Percentiles rank a stretch among this genome's conserved stretches.
These are phyloP conservation scores for Balaenoptera acutorostrata DNA, from an alignment of 2,113 vertebrate genomes.

Conservation along the genomic window DNA sequence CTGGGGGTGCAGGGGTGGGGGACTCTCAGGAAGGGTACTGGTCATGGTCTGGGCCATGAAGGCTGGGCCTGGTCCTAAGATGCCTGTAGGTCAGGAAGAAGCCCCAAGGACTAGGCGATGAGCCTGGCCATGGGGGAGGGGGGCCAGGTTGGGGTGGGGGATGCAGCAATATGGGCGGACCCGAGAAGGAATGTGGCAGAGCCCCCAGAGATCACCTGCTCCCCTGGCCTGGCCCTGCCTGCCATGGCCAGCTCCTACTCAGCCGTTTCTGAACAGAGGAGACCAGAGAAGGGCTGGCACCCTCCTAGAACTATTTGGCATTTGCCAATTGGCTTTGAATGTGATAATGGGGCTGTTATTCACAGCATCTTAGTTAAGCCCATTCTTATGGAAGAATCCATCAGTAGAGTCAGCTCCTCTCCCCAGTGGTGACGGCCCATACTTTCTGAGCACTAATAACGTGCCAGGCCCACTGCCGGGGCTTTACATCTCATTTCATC, in stretches of 20 bases:
- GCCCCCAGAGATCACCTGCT: too few species aligned
- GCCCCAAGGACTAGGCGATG: neutral
- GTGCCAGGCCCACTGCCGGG: neutral
- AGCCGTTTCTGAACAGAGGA: neutral
- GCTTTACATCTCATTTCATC: neutral
- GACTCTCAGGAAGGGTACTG: neutral
- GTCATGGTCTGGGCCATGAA: neutral
- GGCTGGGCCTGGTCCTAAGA: neutral
- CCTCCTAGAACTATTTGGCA: neutral
- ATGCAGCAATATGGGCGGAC: neutral
- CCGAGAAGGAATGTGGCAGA: neutral
- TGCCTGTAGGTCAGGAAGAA: neutral
- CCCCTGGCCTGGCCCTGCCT: neutral
- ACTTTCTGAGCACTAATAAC: neutral
- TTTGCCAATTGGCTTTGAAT: neutral
- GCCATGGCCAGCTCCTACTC: neutral
- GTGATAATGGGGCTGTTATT: neutral
- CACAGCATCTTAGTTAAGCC: neutral
- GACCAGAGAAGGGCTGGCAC: neutral
- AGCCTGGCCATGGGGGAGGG: neutral
- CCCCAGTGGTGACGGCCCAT: neutral
- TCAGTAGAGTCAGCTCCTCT: neutral
- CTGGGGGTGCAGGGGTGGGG: neutral
- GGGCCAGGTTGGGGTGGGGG: neutral
- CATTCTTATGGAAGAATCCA: fast-evolving